These are phyloP conservation scores for Carabus problematicus DNA, from an alignment of 2,888 invertebrate genomes.

Conservation along the genomic window DNA sequence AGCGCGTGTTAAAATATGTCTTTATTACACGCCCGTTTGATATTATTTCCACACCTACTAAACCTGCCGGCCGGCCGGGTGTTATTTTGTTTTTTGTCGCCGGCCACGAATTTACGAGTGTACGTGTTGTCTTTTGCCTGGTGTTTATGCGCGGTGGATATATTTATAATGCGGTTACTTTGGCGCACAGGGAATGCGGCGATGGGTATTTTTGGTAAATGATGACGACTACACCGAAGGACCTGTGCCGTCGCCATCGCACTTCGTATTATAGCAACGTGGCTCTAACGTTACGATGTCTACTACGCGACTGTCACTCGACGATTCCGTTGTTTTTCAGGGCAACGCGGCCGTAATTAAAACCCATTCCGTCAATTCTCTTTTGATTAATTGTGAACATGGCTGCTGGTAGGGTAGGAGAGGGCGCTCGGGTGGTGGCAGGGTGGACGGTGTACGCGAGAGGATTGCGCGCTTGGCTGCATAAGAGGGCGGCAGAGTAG, in stretches of 20 bases:
- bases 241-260: too few species aligned
- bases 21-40: slow-evolving; percentile 53
- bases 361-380: slow-evolving; percentile 60
- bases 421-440: too few species aligned
- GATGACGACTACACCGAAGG: background rate
- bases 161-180: slow-evolving; percentile 32
- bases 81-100: slow-evolving; percentile 36
- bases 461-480: background rate
- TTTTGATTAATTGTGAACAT: slow-evolving; percentile 61
- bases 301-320: slow-evolving; percentile 3
- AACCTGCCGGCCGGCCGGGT: slow-evolving; percentile 44
- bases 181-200: background rate
- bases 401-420: slow-evolving; percentile 39
- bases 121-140: slow-evolving; percentile 39
- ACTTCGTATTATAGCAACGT: background rate
- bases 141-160: slow-evolving; percentile 34
- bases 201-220: background rate
- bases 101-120: slow-evolving; percentile 34
- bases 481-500: background rate
- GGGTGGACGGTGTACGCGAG: too few species aligned
- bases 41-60: slow-evolving; percentile 51
- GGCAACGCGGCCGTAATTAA: slow-evolving; percentile 55
- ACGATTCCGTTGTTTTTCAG: slow-evolving; percentile 49
- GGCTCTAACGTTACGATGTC: slow-evolving; percentile 1
- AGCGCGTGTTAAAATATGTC: slow-evolving; percentile 51